Conservation (phyloP, 2,113 vertebrate genomes). For the Pachypanchax playfairii region DNA sequence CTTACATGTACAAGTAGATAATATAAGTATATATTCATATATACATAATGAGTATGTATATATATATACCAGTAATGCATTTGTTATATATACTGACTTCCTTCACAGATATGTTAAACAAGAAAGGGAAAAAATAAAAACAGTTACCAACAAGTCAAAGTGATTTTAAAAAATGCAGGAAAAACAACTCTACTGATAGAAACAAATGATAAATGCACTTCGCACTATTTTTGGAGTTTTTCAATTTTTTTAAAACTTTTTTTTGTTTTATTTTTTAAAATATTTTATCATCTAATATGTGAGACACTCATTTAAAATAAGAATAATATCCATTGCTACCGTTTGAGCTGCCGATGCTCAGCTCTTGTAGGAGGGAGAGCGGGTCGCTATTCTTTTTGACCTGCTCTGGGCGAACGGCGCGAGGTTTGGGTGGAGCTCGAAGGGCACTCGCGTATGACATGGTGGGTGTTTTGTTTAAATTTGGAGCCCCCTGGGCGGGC, state of each 20-base stretch:
- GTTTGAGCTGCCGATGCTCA: slow-evolving; percentile 97
- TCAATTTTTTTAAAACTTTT: slow-evolving; percentile 51
- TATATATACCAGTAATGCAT: slow-evolving; percentile 80
- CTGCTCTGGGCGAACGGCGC: slow-evolving; percentile 91
- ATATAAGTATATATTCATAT: slow-evolving; percentile 82
- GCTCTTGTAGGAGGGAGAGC: slow-evolving; percentile 96
- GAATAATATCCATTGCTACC: slow-evolving; percentile 99
- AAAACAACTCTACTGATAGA: slow-evolving; percentile 82
- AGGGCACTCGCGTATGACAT: slow-evolving; percentile 99
- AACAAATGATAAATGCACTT: slow-evolving; percentile 82
- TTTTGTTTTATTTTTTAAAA: slow-evolving; percentile 77
- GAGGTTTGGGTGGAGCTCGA: slow-evolving; percentile 93
- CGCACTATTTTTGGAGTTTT: slow-evolving; percentile 61
- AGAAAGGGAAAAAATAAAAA: slow-evolving; percentile 64
- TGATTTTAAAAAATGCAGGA: slow-evolving; percentile 73
- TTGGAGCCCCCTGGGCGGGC: slow-evolving; percentile 71
- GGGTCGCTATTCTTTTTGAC: slow-evolving; percentile 97
- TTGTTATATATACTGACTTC: slow-evolving; percentile 79
- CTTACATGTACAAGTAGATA: slow-evolving; percentile 77
- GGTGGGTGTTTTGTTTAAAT: slow-evolving; percentile 86
- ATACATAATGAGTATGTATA: slow-evolving; percentile 80
- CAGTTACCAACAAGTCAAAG: slow-evolving; percentile 84
- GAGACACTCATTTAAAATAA: slow-evolving; percentile 94
- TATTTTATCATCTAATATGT: slow-evolving; percentile 50
- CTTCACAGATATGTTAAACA: slow-evolving; percentile 78